These are phyloP conservation scores for Ciconia stormi DNA, from an alignment of 2,113 vertebrate genomes.

Conservation along the genomic window DNA sequence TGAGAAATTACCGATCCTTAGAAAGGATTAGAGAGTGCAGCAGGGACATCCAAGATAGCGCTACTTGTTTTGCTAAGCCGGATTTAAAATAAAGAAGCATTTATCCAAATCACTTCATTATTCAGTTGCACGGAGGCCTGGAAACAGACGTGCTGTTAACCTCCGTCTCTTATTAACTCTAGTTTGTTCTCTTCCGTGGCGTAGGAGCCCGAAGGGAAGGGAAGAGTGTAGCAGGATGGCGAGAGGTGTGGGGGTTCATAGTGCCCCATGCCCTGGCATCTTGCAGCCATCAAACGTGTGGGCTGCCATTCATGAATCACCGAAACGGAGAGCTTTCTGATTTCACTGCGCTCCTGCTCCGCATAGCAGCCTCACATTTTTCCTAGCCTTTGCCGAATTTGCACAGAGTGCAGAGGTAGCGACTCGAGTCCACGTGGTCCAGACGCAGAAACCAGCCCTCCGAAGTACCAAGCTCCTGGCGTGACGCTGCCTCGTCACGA, in stretches of 20 bases:
- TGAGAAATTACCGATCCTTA: background rate
- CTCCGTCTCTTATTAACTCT: background rate
- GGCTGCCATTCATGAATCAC: background rate
- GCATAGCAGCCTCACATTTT: accelerated
- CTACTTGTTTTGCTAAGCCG: background rate
- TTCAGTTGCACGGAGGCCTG: background rate
- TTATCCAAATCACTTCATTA: conserved; percentile 8
- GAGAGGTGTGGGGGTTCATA: accelerated
- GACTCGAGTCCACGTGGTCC: background rate
- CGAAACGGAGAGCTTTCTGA: accelerated
- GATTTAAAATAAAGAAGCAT: background rate
- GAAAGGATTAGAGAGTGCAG: background rate
- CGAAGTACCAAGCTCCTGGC: background rate
- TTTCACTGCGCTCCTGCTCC: background rate
- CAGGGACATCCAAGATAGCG: background rate
- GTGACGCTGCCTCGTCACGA: accelerated
- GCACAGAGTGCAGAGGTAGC: background rate
- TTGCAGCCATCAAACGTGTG: background rate
- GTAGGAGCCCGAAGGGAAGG: background rate
- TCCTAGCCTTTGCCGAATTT: background rate
- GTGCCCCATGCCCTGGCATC: accelerated
- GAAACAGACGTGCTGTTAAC: background rate
- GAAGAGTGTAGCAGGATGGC: background rate
- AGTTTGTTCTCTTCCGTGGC: background rate
- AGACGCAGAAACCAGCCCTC: background rate